Percentiles rank a stretch among this genome's conserved stretches.
Evolutionary conservation across 1,140 invertebrate species (phyloP).

Genomic region (Meloidogyne chitwoodi): DNA sequence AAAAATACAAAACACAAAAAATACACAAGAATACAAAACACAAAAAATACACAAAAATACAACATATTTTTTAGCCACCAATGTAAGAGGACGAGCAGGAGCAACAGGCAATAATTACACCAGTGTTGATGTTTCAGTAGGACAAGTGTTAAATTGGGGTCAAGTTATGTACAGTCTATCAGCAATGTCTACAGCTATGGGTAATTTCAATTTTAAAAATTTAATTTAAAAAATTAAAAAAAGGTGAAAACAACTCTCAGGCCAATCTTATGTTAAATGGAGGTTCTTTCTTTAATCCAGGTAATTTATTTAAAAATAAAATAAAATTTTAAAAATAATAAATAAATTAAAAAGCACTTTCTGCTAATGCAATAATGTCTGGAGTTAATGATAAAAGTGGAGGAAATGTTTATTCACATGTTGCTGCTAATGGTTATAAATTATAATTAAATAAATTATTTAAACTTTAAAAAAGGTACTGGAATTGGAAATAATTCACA

Average conservation of each 20-base stretch:
- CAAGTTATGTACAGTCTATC: not conserved
- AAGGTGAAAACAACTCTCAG: slow-evolving; percentile 20
- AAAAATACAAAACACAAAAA: not conserved
- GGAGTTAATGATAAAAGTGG: slow-evolving; percentile 19
- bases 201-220: not conserved
- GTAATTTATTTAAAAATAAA: not conserved
- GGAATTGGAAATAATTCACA: not conserved
- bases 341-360: not conserved
- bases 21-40: too few species aligned
- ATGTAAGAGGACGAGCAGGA: not conserved
- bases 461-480: slow-evolving; percentile 4
- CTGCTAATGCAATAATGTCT: slow-evolving; percentile 8
- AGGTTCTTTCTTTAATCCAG: not conserved
- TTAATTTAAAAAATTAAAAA: not conserved
- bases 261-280: slow-evolving; percentile 2
- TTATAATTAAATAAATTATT: not conserved
- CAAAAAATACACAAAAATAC: not conserved
- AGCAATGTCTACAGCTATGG: slow-evolving; percentile 2
- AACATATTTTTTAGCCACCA: not conserved
- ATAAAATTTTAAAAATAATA: not conserved
- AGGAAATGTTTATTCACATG: not conserved
- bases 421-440: not conserved
- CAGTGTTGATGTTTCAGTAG: not conserved
- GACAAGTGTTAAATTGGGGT: not conserved
- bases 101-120: slow-evolving; percentile 11